Evolutionary conservation across 2,113 vertebrate genomes (phyloP), one percentile per base, ranked within the genome.

Genomic region (Laticauda laticaudata): DNA sequence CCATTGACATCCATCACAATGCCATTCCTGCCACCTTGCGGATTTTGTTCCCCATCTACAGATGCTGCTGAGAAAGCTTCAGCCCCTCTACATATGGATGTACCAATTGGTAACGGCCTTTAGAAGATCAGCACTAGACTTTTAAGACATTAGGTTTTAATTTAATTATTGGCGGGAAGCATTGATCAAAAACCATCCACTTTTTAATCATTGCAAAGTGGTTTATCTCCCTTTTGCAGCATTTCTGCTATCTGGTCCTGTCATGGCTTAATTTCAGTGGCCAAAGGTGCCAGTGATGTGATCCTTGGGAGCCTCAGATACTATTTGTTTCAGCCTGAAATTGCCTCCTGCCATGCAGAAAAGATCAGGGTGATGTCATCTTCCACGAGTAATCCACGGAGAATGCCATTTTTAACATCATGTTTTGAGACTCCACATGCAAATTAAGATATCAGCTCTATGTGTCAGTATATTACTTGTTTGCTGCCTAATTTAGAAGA

Each of bases 401-500:
- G 97, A 97, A 96, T 95, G 89, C 97, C 94, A 94, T 97, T 97
- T 88, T 87, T 97, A 97, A 96, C 96, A 95, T 95, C 94, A 94
- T 96, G 94, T 97, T 98, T 96, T 96, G 93, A 95, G 96, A 97
- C 97, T 97, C 97, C 34, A 53, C 94, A 95, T 97, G 96, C 95
- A 97, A 97, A 97, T 96, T 96, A 97, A 97, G 97, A 98, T 96
- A 97, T 97, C 96, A 96, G 96, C 95, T 95, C 96, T 96, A 94
- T 96, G 96, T 97, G 97, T 97, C 97, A 95, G 94, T 96, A 95
- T 97, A 96, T 95, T 34, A 96, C 97, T 94, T 97, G 97, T 96
- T 95, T 95, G 69, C 69, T 81, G 34, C 69, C 69, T 81, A 39
- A 81, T 81, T 81, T 81, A 39, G 69, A 81, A 39, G 15, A 39